Evolutionary conservation across 1,140 invertebrate species (phyloP).

Genomic region (Magallana gigas): DNA sequence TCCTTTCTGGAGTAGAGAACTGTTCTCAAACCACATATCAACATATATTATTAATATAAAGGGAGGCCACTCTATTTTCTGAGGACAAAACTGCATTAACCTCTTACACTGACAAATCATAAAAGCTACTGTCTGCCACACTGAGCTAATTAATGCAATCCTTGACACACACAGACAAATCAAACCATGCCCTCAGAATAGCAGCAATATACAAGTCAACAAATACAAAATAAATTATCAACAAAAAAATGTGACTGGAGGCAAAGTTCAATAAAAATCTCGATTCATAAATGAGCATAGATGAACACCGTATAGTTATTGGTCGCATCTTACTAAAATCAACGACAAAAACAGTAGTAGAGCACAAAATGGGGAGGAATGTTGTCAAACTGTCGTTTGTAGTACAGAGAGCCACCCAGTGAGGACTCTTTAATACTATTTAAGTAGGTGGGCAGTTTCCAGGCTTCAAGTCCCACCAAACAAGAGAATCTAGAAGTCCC

Average conservation of each 20-base stretch:
- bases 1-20: not conserved
- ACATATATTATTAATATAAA: not conserved
- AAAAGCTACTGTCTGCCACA: not conserved
- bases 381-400: constrained; percentile 22
- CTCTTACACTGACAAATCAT: not conserved
- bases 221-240: constrained; percentile 48
- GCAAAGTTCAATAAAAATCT: constrained; percentile 50
- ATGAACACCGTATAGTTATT: constrained; percentile 35
- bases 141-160: not conserved
- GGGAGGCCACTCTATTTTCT: constrained; percentile 12
- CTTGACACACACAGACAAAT: not conserved
- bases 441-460: not conserved
- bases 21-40: constrained; percentile 31
- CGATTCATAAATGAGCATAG: constrained; percentile 44
- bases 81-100: constrained; percentile 21
- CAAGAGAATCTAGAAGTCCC: not conserved
- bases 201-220: constrained; percentile 20
- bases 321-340: constrained; percentile 39
- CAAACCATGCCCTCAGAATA: constrained; percentile 13
- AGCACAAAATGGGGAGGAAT: constrained; percentile 30
- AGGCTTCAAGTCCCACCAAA: constrained; percentile 14
- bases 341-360: constrained; percentile 42
- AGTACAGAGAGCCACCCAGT: not conserved
- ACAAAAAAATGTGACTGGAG: constrained; percentile 48
- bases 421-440: not conserved